Conservation (phyloP, 2,797 vertebrate genomes). For the Prionace glauca region DNA sequence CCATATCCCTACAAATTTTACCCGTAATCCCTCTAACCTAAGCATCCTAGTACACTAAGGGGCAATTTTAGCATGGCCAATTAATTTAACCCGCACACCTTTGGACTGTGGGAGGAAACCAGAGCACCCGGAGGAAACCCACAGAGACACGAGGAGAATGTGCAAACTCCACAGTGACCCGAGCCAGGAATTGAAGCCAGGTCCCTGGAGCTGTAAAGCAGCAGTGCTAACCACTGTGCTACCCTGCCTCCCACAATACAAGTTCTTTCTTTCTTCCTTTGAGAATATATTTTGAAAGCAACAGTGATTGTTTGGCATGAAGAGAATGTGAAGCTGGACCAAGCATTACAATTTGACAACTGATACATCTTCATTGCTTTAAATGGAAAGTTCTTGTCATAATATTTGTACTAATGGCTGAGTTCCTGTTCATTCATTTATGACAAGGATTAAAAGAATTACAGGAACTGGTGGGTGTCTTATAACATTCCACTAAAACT, state of each 20-base stretch:
- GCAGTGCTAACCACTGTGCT: no score
- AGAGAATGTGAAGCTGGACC: not conserved
- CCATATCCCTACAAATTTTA: no score
- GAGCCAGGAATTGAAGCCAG: no score
- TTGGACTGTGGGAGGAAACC: no score
- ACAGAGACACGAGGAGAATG: no score
- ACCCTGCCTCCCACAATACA: not conserved
- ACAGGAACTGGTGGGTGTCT: not conserved
- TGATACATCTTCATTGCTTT: not conserved
- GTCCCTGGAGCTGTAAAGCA: no score
- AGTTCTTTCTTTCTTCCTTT: not conserved
- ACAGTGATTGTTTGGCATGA: not conserved
- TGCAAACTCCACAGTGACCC: no score
- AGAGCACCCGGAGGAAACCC: no score
- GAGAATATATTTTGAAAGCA: not conserved
- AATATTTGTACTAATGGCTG: not conserved
- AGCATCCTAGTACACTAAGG: no score
- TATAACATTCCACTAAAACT: not conserved
- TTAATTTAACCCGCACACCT: no score
- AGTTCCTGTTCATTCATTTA: constrained; percentile 16
- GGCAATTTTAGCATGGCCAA: no score
- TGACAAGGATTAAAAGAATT: not conserved
- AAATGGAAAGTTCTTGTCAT: not conserved
- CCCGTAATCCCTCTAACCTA: no score
- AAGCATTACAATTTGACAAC: not conserved